phyloP scores from a whole-genome alignment of 2,113 vertebrate species.

The Strigops habroptila region DNA sequence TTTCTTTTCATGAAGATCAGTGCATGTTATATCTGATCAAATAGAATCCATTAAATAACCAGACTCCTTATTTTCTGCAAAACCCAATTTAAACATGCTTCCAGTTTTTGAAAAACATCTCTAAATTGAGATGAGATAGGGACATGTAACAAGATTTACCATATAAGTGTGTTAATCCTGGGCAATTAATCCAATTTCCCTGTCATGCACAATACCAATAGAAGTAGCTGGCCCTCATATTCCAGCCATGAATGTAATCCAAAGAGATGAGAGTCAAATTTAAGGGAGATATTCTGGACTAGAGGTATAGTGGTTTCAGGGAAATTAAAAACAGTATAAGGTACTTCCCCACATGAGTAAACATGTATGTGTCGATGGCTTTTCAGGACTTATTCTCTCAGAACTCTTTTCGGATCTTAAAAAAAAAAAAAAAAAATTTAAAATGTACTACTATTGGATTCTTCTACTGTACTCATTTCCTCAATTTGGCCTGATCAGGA shows the following conservation, averaged over 20 bases:
- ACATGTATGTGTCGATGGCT: not conserved
- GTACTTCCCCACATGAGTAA: not conserved
- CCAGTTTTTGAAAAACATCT: not conserved
- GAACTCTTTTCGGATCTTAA: not conserved
- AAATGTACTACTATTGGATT: not conserved
- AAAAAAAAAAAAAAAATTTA: not conserved
- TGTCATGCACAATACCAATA: not conserved
- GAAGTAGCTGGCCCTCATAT: not conserved
- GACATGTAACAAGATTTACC: not conserved
- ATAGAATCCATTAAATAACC: not conserved
- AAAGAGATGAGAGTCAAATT: not conserved
- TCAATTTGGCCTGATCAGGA: not conserved
- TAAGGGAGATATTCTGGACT: not conserved
- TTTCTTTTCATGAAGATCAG: not conserved
- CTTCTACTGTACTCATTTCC: not conserved
- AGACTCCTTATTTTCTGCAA: not conserved
- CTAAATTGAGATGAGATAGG: not conserved
- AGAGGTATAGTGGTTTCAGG: not conserved
- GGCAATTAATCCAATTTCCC: not conserved
- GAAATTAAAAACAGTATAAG: not conserved
- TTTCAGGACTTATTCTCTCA: not conserved
- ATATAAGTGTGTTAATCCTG: not conserved
- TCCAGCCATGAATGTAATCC: rapidly evolving
- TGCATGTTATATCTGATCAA: not conserved
- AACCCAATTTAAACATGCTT: not conserved